Conservation (phyloP, 2,113 vertebrate species). For the Eleginops maclovinus region DNA sequence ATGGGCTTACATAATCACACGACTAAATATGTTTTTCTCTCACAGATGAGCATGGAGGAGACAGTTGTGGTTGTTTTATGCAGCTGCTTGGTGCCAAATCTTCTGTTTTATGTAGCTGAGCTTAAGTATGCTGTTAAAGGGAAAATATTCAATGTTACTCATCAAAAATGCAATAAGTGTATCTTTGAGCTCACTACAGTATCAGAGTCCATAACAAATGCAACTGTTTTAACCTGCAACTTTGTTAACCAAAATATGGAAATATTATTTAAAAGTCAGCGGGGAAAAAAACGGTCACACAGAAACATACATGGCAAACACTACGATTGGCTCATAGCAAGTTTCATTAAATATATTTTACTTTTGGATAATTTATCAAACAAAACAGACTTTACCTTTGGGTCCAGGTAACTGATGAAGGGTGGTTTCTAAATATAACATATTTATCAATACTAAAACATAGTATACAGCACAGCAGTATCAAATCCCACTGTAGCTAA, state of each 20-base stretch:
- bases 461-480: background rate
- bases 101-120: conserved; percentile 6
- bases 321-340: background rate
- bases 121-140: background rate
- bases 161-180: background rate
- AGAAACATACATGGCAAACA: background rate
- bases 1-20: conserved; percentile 52
- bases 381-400: background rate
- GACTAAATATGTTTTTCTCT: conserved; percentile 36
- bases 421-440: background rate
- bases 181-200: background rate
- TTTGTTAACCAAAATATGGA: background rate
- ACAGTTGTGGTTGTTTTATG: conserved; percentile 39
- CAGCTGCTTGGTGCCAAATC: conserved; percentile 15
- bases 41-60: conserved; percentile 35
- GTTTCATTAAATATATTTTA: background rate
- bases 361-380: background rate
- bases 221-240: background rate
- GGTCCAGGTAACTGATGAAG: background rate
- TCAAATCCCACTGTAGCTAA: conserved; percentile 5
- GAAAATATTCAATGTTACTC: background rate
- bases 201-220: background rate
- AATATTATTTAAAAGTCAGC: background rate
- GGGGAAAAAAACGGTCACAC: too few relatives aligned
- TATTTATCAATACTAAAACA: background rate